Percentiles rank a stretch among this genome's conserved stretches.
Conservation (phyloP, 2,797 vertebrate species). For the Coregonus ussuriensis region DNA sequence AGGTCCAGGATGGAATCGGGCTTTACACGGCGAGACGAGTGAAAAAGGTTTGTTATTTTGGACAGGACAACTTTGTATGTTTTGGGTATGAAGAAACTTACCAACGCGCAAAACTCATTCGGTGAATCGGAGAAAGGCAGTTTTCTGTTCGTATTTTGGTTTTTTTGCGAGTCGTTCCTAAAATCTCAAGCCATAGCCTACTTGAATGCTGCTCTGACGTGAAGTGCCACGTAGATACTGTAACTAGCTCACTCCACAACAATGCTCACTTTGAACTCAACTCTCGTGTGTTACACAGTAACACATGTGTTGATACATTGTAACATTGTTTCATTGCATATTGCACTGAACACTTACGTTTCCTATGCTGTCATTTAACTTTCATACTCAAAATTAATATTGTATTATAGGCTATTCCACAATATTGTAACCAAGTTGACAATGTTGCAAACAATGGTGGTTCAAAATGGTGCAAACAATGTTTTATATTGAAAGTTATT, state of each 20-base stretch:
- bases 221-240: constrained; percentile 78
- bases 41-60: constrained; percentile 88
- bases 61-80: constrained; percentile 37
- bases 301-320: neutral
- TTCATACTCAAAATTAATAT: neutral
- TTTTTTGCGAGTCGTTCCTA: constrained; percentile 42
- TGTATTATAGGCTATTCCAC: neutral
- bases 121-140: neutral
- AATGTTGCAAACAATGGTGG: too few species aligned
- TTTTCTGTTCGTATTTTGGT: constrained; percentile 31
- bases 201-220: constrained; percentile 63
- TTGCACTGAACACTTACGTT: too few species aligned
- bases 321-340: neutral
- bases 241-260: constrained; percentile 22
- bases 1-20: constrained; percentile 97
- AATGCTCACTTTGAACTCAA: neutral
- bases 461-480: neutral
- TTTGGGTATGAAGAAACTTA: neutral
- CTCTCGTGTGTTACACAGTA: neutral
- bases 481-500: too few species aligned
- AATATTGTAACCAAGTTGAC: neutral
- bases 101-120: neutral
- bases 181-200: constrained; percentile 7
- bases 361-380: neutral
- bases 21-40: constrained; percentile 93